Evolutionary conservation across 2,888 invertebrate species (phyloP), one percentile per base, ranked within the genome.

Genomic region (Rhopalosiphum nymphaeae): DNA sequence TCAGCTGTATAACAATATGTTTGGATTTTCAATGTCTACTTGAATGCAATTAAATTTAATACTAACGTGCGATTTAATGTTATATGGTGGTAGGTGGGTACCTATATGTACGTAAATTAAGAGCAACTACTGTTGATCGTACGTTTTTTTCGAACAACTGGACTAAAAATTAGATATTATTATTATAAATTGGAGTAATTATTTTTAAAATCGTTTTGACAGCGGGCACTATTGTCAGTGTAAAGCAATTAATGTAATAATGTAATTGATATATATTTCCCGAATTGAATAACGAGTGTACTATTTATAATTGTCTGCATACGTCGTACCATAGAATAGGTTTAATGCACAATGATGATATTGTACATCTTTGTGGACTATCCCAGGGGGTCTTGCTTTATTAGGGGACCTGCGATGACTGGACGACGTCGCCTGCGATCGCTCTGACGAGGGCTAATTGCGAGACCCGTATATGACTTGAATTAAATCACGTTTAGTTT

Each of bases 401-500:
- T 67, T 42, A 36, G 61, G 46, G 61, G 61, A 93, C 56, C 89
- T 46, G 3, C 85, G 67, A 93, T 90, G 90, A 90, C 46, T 90
- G 26, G 44, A 44, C 46, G 25, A 53, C 89, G 26, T 84, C 42
- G 25, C 56, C 56, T 29, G 25, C 25, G 56, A 36, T 29, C 25
- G 53, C 36, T n/a, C 53, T 29, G 87, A 89, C 89, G 56, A 61
- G 90, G 89, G 85, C 89, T 93, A 61, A 93, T 93, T 89, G 49
- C 42, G 11, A 90, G 90, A 57, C 93, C 93, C 93, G 93, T 93
- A 93, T 93, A 93, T 86, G 90, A 88, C 49, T 93, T 49, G 49
- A 93, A 93, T 90, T 93, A 85, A 90, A 93, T 93, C 93, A 93
- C 67, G 57, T 87, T 61, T 61, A 44, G n/a, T 93, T 85, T 93